Evolutionary conservation across 2,113 vertebrate species (phyloP).

Genomic region (Cisticola juncidis): DNA sequence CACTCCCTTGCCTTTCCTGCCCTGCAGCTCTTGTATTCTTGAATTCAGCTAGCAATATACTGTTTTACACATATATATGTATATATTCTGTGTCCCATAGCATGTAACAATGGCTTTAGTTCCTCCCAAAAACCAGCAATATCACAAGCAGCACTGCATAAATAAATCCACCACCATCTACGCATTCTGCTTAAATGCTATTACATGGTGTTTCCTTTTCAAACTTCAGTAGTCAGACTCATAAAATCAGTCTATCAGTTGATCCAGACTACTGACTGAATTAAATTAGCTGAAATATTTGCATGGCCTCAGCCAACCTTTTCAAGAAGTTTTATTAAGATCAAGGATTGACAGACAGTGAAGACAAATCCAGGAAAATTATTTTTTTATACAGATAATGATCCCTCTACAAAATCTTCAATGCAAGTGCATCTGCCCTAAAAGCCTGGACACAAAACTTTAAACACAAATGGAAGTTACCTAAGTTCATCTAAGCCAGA

Average conservation of each 20-base stretch:
- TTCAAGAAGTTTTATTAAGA: background rate
- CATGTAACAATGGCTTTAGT: background rate
- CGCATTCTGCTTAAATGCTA: background rate
- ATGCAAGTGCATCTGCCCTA: background rate
- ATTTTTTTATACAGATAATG: background rate
- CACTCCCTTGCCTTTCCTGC: background rate
- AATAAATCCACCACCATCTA: background rate
- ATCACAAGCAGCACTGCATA: background rate
- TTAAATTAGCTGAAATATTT: slow-evolving; percentile 8
- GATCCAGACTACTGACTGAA: background rate
- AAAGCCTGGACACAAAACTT: background rate
- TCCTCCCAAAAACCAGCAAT: background rate
- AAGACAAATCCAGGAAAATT: background rate
- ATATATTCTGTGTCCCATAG: background rate
- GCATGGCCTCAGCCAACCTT: background rate
- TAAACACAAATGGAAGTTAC: background rate
- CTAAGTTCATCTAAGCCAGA: background rate
- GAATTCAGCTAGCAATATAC: background rate
- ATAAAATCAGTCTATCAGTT: background rate
- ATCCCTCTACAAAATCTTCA: background rate
- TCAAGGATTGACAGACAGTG: background rate
- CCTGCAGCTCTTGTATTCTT: background rate
- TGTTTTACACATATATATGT: no score
- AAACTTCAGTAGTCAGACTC: background rate
- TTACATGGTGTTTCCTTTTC: background rate